phyloP scores from a whole-genome alignment of 2,797 vertebrate species.

The Cyprinella venusta region DNA sequence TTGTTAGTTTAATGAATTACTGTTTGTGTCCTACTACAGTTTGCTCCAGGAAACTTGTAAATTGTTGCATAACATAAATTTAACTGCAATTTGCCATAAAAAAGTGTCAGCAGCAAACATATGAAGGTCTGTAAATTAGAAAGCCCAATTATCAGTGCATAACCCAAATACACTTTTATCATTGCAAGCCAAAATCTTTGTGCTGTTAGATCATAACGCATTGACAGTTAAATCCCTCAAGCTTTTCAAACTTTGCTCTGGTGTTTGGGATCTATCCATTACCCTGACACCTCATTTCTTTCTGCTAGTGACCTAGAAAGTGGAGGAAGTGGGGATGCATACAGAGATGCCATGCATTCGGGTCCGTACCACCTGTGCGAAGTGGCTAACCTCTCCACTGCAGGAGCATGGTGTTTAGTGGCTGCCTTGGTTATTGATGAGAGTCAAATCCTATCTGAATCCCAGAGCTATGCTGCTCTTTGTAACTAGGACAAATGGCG shows the following conservation, averaged over 20 bases:
- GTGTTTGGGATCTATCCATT: slow-evolving; percentile 77
- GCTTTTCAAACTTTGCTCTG: slow-evolving; percentile 69
- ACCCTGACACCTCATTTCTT: slow-evolving; percentile 71
- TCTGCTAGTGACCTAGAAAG: slow-evolving; percentile 73
- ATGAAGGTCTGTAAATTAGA: neutral
- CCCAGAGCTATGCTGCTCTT: slow-evolving; percentile 66
- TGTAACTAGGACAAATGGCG: slow-evolving; percentile 47
- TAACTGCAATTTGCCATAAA: neutral
- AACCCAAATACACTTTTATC: slow-evolving; percentile 62
- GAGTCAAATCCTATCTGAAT: slow-evolving; percentile 69
- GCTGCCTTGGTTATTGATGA: slow-evolving; percentile 73
- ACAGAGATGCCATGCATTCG: slow-evolving; percentile 29
- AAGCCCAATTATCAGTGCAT: slow-evolving; percentile 63
- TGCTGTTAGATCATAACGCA: slow-evolving; percentile 64
- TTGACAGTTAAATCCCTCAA: slow-evolving; percentile 65
- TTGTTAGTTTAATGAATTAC: neutral
- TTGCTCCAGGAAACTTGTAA: neutral
- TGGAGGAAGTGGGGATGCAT: slow-evolving; percentile 49
- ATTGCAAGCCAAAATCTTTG: slow-evolving; percentile 68
- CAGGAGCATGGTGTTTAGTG: slow-evolving; percentile 35
- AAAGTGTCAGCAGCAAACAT: neutral
- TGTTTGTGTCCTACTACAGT: neutral
- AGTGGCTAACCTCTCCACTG: slow-evolving; percentile 31
- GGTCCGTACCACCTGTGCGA: slow-evolving; percentile 30
- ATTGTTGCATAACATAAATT: neutral